Percentiles rank a stretch among this genome's conserved stretches.
Evolutionary conservation across 2,113 vertebrate genomes (phyloP).

Genomic region (Thamnophis sirtalis): DNA sequence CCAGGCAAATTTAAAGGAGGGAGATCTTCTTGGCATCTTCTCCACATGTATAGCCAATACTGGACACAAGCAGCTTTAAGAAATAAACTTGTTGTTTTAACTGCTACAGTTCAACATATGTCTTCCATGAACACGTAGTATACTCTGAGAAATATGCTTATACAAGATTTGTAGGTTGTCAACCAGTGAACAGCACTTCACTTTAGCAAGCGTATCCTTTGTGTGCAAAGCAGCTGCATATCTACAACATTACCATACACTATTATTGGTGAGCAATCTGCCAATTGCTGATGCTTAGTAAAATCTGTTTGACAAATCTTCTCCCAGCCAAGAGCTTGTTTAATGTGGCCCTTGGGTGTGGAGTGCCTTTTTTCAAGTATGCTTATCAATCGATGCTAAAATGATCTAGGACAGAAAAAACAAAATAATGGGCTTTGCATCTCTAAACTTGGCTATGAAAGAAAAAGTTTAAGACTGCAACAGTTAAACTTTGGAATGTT

Average conservation of each 20-base stretch:
- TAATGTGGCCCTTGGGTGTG: slow-evolving; percentile 1
- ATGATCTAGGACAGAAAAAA: neutral
- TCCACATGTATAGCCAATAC: neutral
- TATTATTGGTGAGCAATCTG: neutral
- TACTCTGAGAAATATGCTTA: neutral
- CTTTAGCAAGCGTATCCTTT: neutral
- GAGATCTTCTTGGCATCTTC: neutral
- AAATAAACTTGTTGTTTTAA: neutral
- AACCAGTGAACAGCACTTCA: neutral
- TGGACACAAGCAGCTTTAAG: neutral
- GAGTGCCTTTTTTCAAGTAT: slow-evolving; percentile 16
- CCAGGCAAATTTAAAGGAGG: neutral
- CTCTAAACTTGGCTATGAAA: neutral
- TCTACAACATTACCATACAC: neutral
- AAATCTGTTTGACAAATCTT: neutral
- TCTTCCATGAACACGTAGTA: neutral
- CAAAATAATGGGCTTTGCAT: slow-evolving; percentile 1
- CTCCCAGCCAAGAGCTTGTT: neutral
- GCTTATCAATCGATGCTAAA: neutral
- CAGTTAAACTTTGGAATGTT: neutral
- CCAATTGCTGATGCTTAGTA: slow-evolving; percentile 3
- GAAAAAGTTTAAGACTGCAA: neutral
- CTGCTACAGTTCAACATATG: neutral
- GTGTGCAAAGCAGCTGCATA: neutral
- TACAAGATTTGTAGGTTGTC: neutral